Evolutionary conservation across 2,797 vertebrate genomes (phyloP), one percentile per base, ranked within the genome.

Genomic region (Danio choprae): DNA sequence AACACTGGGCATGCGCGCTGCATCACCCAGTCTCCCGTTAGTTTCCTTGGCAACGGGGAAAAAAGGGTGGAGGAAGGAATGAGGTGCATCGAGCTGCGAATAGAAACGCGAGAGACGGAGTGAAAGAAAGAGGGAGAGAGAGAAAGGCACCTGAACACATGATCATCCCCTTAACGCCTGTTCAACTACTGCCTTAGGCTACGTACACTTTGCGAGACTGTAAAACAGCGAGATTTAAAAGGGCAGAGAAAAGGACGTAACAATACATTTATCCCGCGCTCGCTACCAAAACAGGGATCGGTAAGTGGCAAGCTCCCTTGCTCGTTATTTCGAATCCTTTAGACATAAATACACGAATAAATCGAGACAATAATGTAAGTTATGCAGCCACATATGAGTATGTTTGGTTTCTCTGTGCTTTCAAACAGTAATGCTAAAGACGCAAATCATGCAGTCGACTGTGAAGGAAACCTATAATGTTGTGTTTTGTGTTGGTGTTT

Each of bases 1-100:
- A 1, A 0, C 0, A 89, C 48, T 92, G 91, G 85, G 92, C 94
- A 84, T 90, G 94, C 89, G 92, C 84, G 72, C 93, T 91, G 93
- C 91, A 94, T 94, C 93, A 88, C 87, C 85, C 85, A 85, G 87
- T 90, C 88, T 92, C 86, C 91, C 83, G 88, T 90, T 85, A 87
- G 94, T 95, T 90, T 90, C 90, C 92, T 81, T 90, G 91, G 91
- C 84, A 93, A 95, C 94, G 10, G 12, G 87, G 72, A 44, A 81
- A 53, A 85, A 87, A 81, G 74, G 78, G 80, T 69, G 80, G 78
- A 70, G 79, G 72, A 82, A 51, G 70, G 60, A 63, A 68, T 72
- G 81, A 79, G 68, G 77, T 64, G 79, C 65, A 59, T 85, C 75
- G 55, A 60, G 87, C 75, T 71, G 70, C 55, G 75, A 80, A 72